phyloP scores from a whole-genome alignment of 1,140 invertebrate species.

The Octopus bimaculoides region DNA sequence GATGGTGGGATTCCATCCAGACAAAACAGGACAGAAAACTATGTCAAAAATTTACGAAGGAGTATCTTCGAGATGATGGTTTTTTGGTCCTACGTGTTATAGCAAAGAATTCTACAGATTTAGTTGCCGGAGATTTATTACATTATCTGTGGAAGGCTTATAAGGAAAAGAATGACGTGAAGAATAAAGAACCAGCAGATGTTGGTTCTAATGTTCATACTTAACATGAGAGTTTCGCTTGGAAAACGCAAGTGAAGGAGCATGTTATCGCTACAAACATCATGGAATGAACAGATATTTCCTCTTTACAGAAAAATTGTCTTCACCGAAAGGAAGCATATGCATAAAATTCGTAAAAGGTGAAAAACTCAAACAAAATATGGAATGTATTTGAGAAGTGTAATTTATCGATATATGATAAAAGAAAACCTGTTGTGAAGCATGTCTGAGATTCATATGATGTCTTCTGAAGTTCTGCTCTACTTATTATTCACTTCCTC shows the following conservation, averaged over 20 bases:
- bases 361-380: background rate
- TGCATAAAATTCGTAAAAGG: background rate
- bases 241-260: too few relatives aligned
- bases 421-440: too few relatives aligned
- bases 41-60: constrained; percentile 41
- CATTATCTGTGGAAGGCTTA: constrained; percentile 48
- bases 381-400: background rate
- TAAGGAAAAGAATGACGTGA: constrained; percentile 34
- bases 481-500: too few relatives aligned
- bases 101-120: constrained; percentile 51
- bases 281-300: too few relatives aligned
- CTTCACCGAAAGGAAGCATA: too few relatives aligned
- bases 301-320: too few relatives aligned
- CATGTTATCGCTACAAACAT: too few relatives aligned
- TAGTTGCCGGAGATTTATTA: constrained; percentile 50
- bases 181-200: constrained; percentile 18
- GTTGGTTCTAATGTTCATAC: background rate
- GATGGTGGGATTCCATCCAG: constrained; percentile 37
- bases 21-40: constrained; percentile 44
- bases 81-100: constrained; percentile 50
- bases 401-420: too few relatives aligned
- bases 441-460: too few relatives aligned
- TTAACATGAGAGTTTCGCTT: background rate
- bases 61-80: constrained; percentile 52
- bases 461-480: too few relatives aligned